Conservation (phyloP, 2,888 invertebrate genomes). For the Periphyllus acericola region DNA sequence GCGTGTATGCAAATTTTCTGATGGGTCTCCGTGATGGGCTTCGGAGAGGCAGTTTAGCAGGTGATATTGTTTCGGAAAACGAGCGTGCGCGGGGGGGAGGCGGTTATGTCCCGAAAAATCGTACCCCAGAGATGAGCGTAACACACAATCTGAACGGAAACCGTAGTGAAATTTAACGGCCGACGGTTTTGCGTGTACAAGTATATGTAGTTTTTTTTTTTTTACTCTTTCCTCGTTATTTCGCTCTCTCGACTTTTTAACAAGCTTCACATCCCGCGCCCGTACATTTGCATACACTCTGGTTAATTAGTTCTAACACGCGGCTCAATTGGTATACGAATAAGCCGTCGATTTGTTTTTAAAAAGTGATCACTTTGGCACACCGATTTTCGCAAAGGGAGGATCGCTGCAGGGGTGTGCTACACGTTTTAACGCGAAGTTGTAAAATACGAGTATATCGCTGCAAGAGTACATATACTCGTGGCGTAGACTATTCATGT, state of each 20-base stretch:
- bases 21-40: slow-evolving; percentile 57
- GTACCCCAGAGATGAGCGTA: slow-evolving; percentile 60
- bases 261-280: background rate
- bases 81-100: background rate
- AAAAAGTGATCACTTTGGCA: background rate
- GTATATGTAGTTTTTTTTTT: background rate
- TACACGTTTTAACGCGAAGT: no score
- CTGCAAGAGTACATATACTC: no score
- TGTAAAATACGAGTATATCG: no score
- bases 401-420: no score
- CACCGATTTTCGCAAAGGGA: background rate
- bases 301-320: slow-evolving; percentile 38
- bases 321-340: background rate
- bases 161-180: slow-evolving; percentile 59
- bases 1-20: slow-evolving; percentile 51
- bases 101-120: slow-evolving; percentile 53
- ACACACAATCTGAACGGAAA: slow-evolving; percentile 60
- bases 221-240: background rate
- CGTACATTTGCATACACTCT: background rate
- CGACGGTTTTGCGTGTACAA: slow-evolving; percentile 10
- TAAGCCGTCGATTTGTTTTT: slow-evolving; percentile 23
- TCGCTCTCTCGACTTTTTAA: slow-evolving; percentile 37
- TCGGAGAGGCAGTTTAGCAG: slow-evolving; percentile 60
- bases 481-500: no score
- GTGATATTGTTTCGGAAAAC: slow-evolving; percentile 56